These are phyloP conservation scores for Zophobas morio DNA, from an alignment of 1,140 invertebrate genomes.

Conservation along the genomic window DNA sequence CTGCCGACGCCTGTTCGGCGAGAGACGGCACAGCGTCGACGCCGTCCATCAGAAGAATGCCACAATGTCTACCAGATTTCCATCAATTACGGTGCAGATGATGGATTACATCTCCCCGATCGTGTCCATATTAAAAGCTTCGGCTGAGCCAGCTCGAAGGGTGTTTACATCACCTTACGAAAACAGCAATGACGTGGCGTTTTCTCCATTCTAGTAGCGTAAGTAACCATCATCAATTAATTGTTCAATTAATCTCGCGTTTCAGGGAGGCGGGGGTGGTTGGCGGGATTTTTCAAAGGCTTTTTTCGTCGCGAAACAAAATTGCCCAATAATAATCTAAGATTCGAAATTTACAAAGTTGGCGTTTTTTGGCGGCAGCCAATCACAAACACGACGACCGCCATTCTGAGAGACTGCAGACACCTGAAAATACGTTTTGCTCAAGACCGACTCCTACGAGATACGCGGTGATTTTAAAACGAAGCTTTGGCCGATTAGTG, in stretches of 20 bases:
- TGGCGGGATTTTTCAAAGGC: too few species aligned
- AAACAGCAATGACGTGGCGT: not conserved
- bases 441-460: too few species aligned
- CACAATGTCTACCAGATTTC: constrained; percentile 5
- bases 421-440: too few species aligned
- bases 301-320: too few species aligned
- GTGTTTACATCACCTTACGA: not conserved
- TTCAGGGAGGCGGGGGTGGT: not conserved
- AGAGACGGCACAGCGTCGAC: constrained; percentile 24
- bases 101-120: constrained; percentile 5
- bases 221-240: not conserved
- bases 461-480: too few species aligned
- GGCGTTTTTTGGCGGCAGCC: too few species aligned
- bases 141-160: not conserved
- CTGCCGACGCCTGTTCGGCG: constrained; percentile 37
- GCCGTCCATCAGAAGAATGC: constrained; percentile 22
- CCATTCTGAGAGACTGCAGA: too few species aligned
- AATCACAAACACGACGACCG: too few species aligned
- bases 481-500: too few species aligned
- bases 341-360: too few species aligned
- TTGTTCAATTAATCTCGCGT: not conserved
- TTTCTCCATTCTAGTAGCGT: not conserved
- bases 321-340: too few species aligned
- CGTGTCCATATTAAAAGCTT: constrained; percentile 7
- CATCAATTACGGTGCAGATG: constrained; percentile 29